These are phyloP conservation scores for Semaprochilodus insignis DNA, from an alignment of 2,797 vertebrate species.

Conservation along the genomic window DNA sequence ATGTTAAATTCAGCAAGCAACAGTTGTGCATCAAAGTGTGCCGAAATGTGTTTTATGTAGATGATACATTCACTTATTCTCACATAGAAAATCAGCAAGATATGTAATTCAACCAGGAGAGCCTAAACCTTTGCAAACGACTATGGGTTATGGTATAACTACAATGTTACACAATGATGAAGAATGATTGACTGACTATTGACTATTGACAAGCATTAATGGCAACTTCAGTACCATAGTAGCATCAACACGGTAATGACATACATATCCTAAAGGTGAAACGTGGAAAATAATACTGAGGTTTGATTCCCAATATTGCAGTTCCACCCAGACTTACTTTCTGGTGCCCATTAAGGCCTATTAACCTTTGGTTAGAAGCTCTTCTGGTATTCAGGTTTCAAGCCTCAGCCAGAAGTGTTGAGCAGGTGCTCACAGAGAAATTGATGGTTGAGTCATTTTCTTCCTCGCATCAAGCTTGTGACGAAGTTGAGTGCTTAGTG, in stretches of 20 bases:
- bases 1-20: too few species aligned
- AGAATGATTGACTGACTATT: neutral
- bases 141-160: neutral
- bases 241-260: too few species aligned
- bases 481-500: neutral
- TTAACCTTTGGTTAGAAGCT: neutral
- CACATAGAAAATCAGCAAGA: too few species aligned
- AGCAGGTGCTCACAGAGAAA: neutral
- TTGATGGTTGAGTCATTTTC: neutral
- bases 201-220: too few species aligned
- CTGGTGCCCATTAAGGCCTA: neutral
- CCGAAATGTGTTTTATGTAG: too few species aligned
- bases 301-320: neutral
- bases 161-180: neutral
- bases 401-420: neutral
- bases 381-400: neutral
- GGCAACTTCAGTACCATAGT: too few species aligned
- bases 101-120: too few species aligned
- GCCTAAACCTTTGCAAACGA: too few species aligned
- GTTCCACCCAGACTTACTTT: neutral
- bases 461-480: neutral
- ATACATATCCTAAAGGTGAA: too few species aligned
- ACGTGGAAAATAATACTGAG: too few species aligned
- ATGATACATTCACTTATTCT: too few species aligned
- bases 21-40: too few species aligned